Evolutionary conservation across 2,888 invertebrate genomes (phyloP).

Genomic region (Ischnus inquisitorius): DNA sequence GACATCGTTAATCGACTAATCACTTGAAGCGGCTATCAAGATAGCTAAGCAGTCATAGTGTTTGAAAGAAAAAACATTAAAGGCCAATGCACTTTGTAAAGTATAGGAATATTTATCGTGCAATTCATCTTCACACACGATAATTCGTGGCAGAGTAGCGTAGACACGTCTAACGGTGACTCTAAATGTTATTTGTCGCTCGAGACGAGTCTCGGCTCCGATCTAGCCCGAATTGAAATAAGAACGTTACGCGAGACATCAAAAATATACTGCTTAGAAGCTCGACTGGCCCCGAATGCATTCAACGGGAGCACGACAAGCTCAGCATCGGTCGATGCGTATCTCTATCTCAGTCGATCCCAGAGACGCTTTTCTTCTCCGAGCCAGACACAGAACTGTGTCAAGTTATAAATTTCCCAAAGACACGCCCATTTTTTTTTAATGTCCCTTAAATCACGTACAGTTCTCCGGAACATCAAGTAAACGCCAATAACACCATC

Average conservation of each 20-base stretch:
- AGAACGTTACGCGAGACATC: slow-evolving; percentile 42
- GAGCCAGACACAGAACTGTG: slow-evolving; percentile 35
- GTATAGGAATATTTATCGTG: no score
- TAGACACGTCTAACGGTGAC: neutral
- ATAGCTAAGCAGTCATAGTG: no score
- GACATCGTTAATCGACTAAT: no score
- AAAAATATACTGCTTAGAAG: slow-evolving; percentile 41
- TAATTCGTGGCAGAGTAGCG: neutral
- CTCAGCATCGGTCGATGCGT: slow-evolving; percentile 1
- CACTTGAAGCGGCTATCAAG: no score
- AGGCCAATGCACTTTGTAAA: no score
- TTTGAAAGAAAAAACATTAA: no score
- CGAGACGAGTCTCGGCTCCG: slow-evolving; percentile 26
- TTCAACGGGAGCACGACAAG: slow-evolving; percentile 23
- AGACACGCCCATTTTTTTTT: slow-evolving; percentile 6
- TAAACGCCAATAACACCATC: neutral
- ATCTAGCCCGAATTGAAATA: slow-evolving; percentile 44
- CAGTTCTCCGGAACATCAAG: neutral
- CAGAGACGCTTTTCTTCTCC: slow-evolving; percentile 25
- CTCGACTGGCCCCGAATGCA: slow-evolving; percentile 30
- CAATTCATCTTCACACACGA: no score
- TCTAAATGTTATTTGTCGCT: neutral
- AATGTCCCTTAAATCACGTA: neutral
- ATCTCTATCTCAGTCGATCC: slow-evolving; percentile 34
- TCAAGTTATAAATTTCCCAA: slow-evolving; percentile 32